A percentile compares a stretch with the other conserved stretches of the same genome.
phyloP scores from a whole-genome alignment of 2,888 invertebrate genomes.

The Sipha maydis region DNA sequence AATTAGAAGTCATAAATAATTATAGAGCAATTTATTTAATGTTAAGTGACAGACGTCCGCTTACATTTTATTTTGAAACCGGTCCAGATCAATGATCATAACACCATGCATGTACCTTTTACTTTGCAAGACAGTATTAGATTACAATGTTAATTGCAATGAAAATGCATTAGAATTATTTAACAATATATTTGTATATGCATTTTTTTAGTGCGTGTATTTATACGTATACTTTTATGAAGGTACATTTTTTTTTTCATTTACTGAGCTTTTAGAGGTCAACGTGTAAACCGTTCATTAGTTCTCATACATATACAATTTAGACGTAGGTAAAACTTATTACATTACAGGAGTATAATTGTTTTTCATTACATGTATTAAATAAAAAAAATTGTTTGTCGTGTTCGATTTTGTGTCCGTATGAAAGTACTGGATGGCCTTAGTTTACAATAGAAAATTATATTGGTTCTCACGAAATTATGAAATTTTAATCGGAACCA shows the following conservation, averaged over 20 bases:
- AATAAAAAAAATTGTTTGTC: neutral
- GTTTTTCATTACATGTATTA: neutral
- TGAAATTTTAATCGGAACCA: neutral
- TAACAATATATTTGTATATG: slow-evolving; percentile 17
- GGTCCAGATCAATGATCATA: slow-evolving; percentile 42
- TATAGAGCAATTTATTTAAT: slow-evolving; percentile 9
- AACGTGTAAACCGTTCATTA: neutral
- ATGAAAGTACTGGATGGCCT: neutral
- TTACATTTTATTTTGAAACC: slow-evolving; percentile 44
- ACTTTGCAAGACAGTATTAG: slow-evolving; percentile 45
- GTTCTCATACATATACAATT: neutral
- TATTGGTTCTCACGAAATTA: neutral
- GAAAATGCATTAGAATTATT: slow-evolving; percentile 29
- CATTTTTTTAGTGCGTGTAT: neutral
- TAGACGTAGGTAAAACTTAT: neutral
- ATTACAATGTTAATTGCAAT: slow-evolving; percentile 39
- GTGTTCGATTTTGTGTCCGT: neutral
- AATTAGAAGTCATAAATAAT: slow-evolving; percentile 36
- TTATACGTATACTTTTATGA: neutral
- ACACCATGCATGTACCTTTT: slow-evolving; percentile 50
- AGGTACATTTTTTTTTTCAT: neutral
- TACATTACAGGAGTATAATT: neutral
- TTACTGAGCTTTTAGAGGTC: slow-evolving; percentile 4
- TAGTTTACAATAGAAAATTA: neutral
- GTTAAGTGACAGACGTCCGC: neutral